A percentile compares a stretch with the other conserved stretches of the same genome.
Conservation (phyloP, 2,797 vertebrate species). For the Craterocephalus amniculus region DNA sequence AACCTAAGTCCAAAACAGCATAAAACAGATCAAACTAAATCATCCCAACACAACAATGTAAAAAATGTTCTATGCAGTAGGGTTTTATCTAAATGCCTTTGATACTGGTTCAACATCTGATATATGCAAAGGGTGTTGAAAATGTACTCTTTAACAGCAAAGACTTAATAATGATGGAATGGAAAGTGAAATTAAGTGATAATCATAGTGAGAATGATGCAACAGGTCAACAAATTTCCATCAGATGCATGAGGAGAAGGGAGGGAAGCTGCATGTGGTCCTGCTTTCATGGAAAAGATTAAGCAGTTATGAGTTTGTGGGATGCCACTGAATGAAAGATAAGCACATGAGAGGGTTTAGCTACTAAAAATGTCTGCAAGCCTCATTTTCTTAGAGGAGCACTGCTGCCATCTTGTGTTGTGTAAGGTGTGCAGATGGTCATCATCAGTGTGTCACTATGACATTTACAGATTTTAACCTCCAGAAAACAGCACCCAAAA, state of each 20-base stretch:
- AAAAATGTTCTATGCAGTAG: constrained; percentile 8
- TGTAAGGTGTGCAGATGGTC: background rate
- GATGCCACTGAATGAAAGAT: constrained; percentile 9
- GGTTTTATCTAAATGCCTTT: too few species aligned
- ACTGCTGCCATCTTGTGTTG: constrained; percentile 68
- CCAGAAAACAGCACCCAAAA: too few species aligned
- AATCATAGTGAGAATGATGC: background rate
- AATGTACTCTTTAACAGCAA: background rate
- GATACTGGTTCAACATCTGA: constrained; percentile 6
- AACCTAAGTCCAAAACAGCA: too few species aligned
- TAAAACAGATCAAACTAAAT: too few species aligned
- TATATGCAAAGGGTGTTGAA: constrained; percentile 5
- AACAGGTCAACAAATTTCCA: constrained; percentile 14
- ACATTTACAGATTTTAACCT: background rate
- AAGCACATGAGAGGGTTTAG: background rate
- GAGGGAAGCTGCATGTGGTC: constrained; percentile 13
- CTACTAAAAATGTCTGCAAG: background rate
- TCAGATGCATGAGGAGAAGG: background rate
- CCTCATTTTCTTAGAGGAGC: constrained; percentile 34
- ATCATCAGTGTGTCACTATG: background rate
- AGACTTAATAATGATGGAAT: background rate
- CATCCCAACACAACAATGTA: background rate
- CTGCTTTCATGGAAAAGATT: background rate
- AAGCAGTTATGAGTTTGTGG: constrained; percentile 7
- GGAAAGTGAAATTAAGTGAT: background rate